Base-by-base conservation (phyloP, 2,888 invertebrate genomes). In the Tipula confusa region DNA sequence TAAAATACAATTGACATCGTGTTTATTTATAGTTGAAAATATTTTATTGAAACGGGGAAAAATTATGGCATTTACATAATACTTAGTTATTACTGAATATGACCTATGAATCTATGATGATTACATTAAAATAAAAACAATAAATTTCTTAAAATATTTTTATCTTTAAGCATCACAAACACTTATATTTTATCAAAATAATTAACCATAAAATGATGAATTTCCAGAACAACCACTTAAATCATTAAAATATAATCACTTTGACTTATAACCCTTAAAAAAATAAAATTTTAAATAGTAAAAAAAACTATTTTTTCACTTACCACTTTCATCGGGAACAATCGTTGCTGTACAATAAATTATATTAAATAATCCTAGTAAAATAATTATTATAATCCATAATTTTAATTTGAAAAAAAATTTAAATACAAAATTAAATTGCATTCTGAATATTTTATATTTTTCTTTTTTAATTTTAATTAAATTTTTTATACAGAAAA, bases 291-390 rank as follows among this genome's bases (percentile, higher is more conserved):
- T 2, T 64, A 24, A 64, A 2, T 9, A 18, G 9, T 3, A 18
- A 64, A 24, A 43, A 43, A 15, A 43, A 15, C 2, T 24, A 64
- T 24, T 64, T 64, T 64, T 31, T 29, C 80, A 80, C 80, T 80
- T 80, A 80, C 80, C 80, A 80, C 80, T 80, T 80, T 80, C 80
- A 80, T 80, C 80, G 29, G 80, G 80, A n/a, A 80, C 80, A 80
- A 80, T 80, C 29, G 80, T 80, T n/a, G 80, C 80, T 80, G 80
- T 80, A 31, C 80, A 80, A 29, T 1, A 29, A 80, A 29, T 80
- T 80, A 80, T 80, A 31, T 80, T 80, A 6, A 80, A 29, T 80
- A 80, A 80, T 80, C 80, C 80, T 29, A 80, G 29, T 80, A 80
- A 29, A 80, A 80, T 80, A 29, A 80, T 15, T 80, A 15, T 29